A percentile compares a stretch with the other conserved stretches of the same genome.
These are phyloP conservation scores for Craterocephalus amniculus DNA, from an alignment of 2,797 vertebrate genomes.

Conservation along the genomic window DNA sequence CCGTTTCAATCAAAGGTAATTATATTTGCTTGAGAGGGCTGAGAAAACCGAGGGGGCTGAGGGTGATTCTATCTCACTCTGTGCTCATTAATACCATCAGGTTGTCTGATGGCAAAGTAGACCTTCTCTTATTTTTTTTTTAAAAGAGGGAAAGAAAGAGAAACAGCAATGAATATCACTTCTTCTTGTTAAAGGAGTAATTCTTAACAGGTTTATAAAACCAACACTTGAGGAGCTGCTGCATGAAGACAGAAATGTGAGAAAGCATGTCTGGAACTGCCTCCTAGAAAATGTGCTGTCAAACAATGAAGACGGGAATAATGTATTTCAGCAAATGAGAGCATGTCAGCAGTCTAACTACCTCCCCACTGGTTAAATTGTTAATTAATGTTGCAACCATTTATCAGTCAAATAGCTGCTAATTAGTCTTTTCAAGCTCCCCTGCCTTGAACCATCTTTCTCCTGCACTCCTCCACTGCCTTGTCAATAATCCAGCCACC, in stretches of 20 bases:
- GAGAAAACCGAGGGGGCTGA: slow-evolving; percentile 66
- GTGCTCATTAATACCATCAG: slow-evolving; percentile 61
- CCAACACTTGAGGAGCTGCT: slow-evolving; percentile 9
- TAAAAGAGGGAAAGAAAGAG: slow-evolving; percentile 15
- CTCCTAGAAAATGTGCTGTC: slow-evolving; percentile 11
- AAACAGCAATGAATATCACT: slow-evolving; percentile 50
- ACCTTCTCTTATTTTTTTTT: slow-evolving; percentile 10
- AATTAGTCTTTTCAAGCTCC: slow-evolving; percentile 89
- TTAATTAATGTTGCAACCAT: slow-evolving; percentile 86
- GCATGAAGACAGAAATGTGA: background rate
- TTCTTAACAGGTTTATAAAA: slow-evolving; percentile 3
- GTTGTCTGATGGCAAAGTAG: slow-evolving; percentile 48
- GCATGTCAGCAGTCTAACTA: slow-evolving; percentile 39
- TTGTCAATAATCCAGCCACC: slow-evolving; percentile 62
- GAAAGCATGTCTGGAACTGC: slow-evolving; percentile 6
- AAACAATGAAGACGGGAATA: slow-evolving; percentile 42
- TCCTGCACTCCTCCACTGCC: slow-evolving; percentile 40
- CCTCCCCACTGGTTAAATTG: slow-evolving; percentile 81
- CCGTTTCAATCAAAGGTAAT: slow-evolving; percentile 90
- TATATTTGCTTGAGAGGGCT: slow-evolving; percentile 81
- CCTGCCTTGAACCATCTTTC: slow-evolving; percentile 69
- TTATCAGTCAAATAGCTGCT: slow-evolving; percentile 86
- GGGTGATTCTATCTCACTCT: slow-evolving; percentile 69
- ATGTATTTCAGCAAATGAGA: slow-evolving; percentile 32
- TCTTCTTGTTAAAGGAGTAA: slow-evolving; percentile 20